Conservation (phyloP, 35 echinoderm and acorn worm species). For the Heliocidaris erythrogramma region DNA sequence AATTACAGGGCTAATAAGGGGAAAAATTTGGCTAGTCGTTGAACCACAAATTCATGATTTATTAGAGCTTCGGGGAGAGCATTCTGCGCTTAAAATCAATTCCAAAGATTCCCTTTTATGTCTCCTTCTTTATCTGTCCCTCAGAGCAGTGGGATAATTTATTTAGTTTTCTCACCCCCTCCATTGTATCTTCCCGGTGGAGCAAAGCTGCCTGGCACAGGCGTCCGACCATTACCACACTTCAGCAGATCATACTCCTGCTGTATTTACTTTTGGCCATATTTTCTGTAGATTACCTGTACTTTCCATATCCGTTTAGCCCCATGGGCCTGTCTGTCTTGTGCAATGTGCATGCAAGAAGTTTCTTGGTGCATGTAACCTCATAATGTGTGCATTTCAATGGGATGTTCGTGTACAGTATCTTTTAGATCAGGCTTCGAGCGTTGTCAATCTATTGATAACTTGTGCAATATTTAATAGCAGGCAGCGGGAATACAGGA, state of each 20-base stretch:
- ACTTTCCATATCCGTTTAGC: background rate
- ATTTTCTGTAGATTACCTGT: background rate
- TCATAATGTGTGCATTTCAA: background rate
- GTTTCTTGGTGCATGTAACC: background rate
- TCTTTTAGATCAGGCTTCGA: background rate
- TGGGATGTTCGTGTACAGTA: background rate
- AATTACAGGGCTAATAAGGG: background rate
- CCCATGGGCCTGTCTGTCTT: background rate
- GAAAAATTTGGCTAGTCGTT: background rate
- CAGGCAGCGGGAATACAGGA: background rate
- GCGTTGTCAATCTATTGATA: background rate
- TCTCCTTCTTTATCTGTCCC: background rate
- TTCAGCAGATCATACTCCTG: background rate
- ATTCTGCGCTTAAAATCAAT: background rate
- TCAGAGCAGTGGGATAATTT: constrained; percentile 19
- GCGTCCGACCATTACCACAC: constrained; percentile 6
- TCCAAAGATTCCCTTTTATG: background rate
- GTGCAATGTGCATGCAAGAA: background rate
- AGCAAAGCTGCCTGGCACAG: constrained; percentile 1
- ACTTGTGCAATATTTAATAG: background rate
- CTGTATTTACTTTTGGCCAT: background rate
- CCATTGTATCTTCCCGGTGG: background rate
- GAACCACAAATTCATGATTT: constrained; percentile 10
- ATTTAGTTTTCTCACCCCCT: constrained; percentile 19
- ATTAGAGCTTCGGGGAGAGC: background rate